Percentiles rank a stretch among this genome's conserved stretches.
phyloP scores from a whole-genome alignment of 2,113 vertebrate genomes.

The Phoenicopterus ruber region DNA sequence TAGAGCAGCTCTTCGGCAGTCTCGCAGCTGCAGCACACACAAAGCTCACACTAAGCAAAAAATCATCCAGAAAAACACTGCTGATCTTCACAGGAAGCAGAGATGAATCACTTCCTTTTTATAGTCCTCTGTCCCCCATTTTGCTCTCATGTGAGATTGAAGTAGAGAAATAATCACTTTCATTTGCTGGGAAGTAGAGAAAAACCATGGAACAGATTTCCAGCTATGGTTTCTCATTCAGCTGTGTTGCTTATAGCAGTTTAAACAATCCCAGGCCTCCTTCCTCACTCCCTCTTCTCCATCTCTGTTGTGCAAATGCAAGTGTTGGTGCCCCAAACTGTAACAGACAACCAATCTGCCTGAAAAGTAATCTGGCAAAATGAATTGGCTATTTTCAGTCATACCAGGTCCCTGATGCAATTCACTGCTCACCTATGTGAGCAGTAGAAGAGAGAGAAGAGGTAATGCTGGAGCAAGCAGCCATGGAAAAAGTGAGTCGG shows the following conservation, averaged over 20 bases:
- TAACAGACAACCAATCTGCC: neutral
- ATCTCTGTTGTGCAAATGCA: neutral
- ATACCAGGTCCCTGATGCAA: neutral
- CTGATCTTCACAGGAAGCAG: neutral
- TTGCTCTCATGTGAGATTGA: neutral
- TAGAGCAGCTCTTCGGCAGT: neutral
- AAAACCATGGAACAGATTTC: neutral
- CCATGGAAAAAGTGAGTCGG: neutral
- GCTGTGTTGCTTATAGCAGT: neutral
- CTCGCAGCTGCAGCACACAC: neutral
- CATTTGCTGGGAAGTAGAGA: neutral
- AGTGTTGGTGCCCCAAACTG: neutral
- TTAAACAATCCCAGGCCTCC: neutral
- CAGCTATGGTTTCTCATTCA: neutral
- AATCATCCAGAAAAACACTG: neutral
- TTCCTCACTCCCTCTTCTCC: neutral
- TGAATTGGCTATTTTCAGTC: neutral
- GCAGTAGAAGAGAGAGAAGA: neutral
- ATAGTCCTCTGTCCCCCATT: neutral
- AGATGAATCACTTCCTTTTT: neutral
- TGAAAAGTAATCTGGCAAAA: neutral
- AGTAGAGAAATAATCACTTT: neutral
- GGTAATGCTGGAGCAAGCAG: neutral
- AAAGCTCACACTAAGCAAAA: neutral
- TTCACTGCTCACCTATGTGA: neutral